These are phyloP conservation scores for Folsomia candida DNA, from an alignment of 2,888 invertebrate genomes.

Conservation along the genomic window DNA sequence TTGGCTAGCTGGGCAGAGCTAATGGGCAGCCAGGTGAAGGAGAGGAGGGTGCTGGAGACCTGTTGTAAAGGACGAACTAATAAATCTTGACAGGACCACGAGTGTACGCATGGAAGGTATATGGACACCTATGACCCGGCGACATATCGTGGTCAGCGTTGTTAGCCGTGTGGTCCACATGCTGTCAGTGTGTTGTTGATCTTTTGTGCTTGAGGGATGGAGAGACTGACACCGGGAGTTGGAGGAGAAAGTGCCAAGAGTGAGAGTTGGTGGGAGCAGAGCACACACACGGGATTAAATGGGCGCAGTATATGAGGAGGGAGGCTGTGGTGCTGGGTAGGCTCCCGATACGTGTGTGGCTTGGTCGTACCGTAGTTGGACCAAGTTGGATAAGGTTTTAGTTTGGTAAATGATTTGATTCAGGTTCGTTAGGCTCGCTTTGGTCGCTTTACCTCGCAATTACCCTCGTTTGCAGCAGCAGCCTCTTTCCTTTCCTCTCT, in stretches of 20 bases:
- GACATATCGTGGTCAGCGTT: too few species aligned
- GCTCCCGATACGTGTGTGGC: too few species aligned
- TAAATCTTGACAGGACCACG: background rate
- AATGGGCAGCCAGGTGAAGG: background rate
- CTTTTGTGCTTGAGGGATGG: background rate
- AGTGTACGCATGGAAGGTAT: too few species aligned
- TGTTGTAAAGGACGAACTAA: conserved; percentile 6
- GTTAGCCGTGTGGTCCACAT: background rate
- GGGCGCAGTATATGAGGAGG: background rate
- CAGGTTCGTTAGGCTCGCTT: conserved; percentile 51
- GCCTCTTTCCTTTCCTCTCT: conserved; percentile 41
- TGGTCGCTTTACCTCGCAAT: too few species aligned
- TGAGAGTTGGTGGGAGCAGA: background rate
- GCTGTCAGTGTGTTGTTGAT: background rate
- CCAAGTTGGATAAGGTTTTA: conserved; percentile 45
- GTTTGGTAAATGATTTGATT: conserved; percentile 50
- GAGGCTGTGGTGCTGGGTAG: background rate
- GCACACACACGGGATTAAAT: background rate
- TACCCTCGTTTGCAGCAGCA: conserved; percentile 51
- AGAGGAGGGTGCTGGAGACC: background rate
- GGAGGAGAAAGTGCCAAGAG: background rate
- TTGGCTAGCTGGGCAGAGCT: background rate
- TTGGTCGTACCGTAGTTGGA: background rate
- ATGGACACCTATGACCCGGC: too few species aligned
- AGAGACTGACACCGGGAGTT: too few species aligned